phyloP scores from a whole-genome alignment of 2,113 vertebrate genomes.

The Sturnus vulgaris region DNA sequence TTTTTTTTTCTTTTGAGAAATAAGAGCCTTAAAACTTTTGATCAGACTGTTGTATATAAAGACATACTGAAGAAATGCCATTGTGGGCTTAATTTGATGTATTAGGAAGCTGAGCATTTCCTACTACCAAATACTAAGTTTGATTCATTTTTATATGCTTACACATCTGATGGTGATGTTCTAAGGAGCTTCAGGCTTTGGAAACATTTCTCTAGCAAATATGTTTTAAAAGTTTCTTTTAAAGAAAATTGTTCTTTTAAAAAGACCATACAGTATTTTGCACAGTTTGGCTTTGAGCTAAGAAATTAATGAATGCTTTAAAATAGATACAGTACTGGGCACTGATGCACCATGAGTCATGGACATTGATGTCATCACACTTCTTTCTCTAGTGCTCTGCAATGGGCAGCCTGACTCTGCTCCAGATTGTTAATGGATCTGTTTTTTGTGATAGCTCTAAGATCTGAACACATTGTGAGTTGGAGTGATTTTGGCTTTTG shows the following conservation, averaged over 20 bases:
- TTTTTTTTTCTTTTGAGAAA: conserved; percentile 17
- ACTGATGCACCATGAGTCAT: not conserved
- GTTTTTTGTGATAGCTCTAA: not conserved
- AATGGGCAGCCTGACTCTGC: not conserved
- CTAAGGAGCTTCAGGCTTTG: conserved; percentile 23
- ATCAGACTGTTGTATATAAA: not conserved
- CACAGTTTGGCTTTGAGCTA: not conserved
- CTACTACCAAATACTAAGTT: not conserved
- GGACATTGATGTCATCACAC: not conserved
- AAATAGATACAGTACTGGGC: not conserved
- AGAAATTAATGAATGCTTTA: not conserved
- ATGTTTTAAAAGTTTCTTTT: not conserved
- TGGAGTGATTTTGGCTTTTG: not conserved
- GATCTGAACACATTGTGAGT: not conserved
- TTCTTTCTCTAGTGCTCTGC: not conserved
- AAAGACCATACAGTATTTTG: not conserved
- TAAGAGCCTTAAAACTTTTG: conserved; percentile 46
- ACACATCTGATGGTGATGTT: not conserved
- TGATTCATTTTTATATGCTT: not conserved
- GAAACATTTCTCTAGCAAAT: not conserved
- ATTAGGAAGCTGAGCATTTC: conserved; percentile 25
- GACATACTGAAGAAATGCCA: not conserved
- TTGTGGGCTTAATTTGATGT: not conserved
- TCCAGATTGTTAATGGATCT: not conserved
- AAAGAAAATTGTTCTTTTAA: not conserved